Evolutionary conservation across 1,140 invertebrate species (phyloP), one percentile per base, ranked within the genome.

Genomic region (Babylonia areolata): DNA sequence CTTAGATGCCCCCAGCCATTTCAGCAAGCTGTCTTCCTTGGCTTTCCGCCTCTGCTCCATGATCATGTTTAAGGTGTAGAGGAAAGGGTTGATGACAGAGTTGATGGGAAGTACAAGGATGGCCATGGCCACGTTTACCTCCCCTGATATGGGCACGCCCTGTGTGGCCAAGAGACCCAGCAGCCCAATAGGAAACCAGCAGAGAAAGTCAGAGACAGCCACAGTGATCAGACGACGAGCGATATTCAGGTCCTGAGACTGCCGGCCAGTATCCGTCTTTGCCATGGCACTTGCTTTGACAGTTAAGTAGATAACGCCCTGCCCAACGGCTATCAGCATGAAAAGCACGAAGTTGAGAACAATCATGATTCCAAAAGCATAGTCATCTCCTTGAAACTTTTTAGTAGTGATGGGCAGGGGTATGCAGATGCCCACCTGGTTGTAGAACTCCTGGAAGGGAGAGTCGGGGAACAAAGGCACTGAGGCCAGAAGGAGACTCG

Each of bases 341-440:
- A 91, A 90, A 12, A 84, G 51, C 33, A 88, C 17, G 81, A 87
- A 88, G 79, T 91, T 91, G 35, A 87, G 79, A 2, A 89, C 77
- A 31, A 91, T 85, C 64, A 91, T 88, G 37, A 91, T 86, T 0
- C 78, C 87, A 2, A 81, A 46, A 28, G 86, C 86, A 84, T 88
- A 91, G 33, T 89, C 87, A 79, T 87, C 87, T 23, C 90, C 90
- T n/a, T 85, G 64, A 20, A 69, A 40, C 40, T 51, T 81, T 0
- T 87, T 78, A n/a, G 79, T 81, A 0, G 86, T 87, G 23, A 91
- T 82, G 1, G 89, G 90, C 15, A 89, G 81, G 1, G 88, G 88
- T 0, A 91, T 84, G 79, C 90, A 91, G 5, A 91, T 88, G 2
- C 85, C 90, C 15, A 88, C 87, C 42, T 87, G 85, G 20, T 88